These are phyloP conservation scores for Xiphophorus couchianus DNA, from an alignment of 2,113 vertebrate genomes.

Conservation along the genomic window DNA sequence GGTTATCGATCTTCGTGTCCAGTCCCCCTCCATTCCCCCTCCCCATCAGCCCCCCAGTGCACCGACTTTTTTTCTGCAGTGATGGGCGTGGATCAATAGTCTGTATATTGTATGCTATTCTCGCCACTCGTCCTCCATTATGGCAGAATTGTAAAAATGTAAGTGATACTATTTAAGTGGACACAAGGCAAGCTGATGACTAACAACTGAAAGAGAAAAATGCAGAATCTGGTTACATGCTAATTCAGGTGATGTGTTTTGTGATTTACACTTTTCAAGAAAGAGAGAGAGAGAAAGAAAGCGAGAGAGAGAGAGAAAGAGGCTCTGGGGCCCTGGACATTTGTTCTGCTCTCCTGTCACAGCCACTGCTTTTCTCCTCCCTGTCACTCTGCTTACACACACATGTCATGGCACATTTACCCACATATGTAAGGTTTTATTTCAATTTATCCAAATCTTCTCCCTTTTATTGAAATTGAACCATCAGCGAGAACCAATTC, in stretches of 20 bases:
- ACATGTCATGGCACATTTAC: conserved; percentile 61
- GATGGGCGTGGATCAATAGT: conserved; percentile 86
- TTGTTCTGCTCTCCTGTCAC: conserved; percentile 47
- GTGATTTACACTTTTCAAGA: conserved; percentile 1
- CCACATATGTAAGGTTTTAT: conserved; percentile 48
- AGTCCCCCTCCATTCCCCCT: conserved; percentile 66
- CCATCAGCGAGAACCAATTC: conserved; percentile 59
- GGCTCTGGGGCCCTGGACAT: conserved; percentile 23
- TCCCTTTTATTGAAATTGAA: conserved; percentile 45
- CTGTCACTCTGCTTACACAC: conserved; percentile 25
- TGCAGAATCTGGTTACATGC: conserved; percentile 11
- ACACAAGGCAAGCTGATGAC: conserved; percentile 15
- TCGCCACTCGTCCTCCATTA: conserved; percentile 76
- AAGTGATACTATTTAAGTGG: conserved; percentile 53
- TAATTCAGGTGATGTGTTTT: conserved; percentile 21
- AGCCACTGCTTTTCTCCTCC: conserved; percentile 21
- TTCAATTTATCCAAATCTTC: conserved; percentile 54
- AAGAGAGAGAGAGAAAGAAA: not conserved
- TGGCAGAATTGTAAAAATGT: conserved; percentile 66
- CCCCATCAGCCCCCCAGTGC: conserved; percentile 36
- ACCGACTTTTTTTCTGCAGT: conserved; percentile 83
- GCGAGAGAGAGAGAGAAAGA: conserved; percentile 6
- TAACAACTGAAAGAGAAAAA: conserved; percentile 1
- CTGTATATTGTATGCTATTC: conserved; percentile 84
- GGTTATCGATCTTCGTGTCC: conserved; percentile 87